These are phyloP conservation scores for Siniperca undulata DNA, from an alignment of 2,797 vertebrate species.

Conservation along the genomic window DNA sequence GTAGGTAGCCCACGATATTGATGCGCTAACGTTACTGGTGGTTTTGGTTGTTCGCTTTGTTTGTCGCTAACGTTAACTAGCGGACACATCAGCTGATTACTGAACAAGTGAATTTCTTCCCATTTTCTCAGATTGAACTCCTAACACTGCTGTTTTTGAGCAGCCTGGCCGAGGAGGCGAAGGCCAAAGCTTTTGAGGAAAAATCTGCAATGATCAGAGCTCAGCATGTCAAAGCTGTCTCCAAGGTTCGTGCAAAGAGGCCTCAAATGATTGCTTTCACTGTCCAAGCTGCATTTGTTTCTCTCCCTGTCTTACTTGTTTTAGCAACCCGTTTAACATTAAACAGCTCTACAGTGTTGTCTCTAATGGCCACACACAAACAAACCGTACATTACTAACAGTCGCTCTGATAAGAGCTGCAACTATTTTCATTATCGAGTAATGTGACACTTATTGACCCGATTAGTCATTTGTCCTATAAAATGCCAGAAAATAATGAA, in stretches of 20 bases:
- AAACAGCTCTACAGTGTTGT: background rate
- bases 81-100: background rate
- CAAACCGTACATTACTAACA: background rate
- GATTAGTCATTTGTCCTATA: too few species aligned
- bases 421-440: too few species aligned
- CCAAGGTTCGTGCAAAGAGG: conserved; percentile 74
- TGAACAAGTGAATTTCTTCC: fast-evolving
- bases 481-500: too few species aligned
- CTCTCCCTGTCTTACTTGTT: background rate
- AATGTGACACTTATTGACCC: too few species aligned
- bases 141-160: conserved; percentile 89
- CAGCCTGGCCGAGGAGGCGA: conserved; percentile 90
- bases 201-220: conserved; percentile 88
- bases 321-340: background rate
- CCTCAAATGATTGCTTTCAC: too few species aligned
- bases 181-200: conserved; percentile 88
- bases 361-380: background rate
- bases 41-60: background rate
- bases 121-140: conserved; percentile 89
- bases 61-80: background rate
- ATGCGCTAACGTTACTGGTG: background rate
- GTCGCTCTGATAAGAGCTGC: background rate
- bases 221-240: conserved; percentile 87
- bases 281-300: background rate
- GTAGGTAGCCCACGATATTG: conserved; percentile 28